Evolutionary conservation across 2,888 invertebrate genomes (phyloP).

Genomic region (Strigamia maritima): DNA sequence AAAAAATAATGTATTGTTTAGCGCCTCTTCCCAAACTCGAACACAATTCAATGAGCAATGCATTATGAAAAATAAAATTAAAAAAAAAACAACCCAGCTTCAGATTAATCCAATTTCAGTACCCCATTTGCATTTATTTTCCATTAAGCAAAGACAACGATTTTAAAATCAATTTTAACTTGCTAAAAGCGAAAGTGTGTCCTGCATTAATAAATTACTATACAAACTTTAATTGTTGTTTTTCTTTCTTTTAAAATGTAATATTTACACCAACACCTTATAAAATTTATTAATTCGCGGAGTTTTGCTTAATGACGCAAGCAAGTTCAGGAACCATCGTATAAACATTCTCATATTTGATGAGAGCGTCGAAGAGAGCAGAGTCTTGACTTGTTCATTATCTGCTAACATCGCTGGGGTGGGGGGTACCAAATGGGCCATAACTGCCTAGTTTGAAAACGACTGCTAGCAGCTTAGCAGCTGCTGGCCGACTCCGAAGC

Average conservation of each 20-base stretch:
- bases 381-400: constrained; percentile 24
- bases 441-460: constrained; percentile 13
- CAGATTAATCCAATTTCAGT: not conserved
- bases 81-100: too few relatives aligned
- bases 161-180: not conserved
- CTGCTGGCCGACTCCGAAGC: constrained; percentile 22
- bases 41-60: not conserved
- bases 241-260: too few relatives aligned
- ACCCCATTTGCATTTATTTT: not conserved
- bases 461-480: constrained; percentile 33
- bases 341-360: not conserved
- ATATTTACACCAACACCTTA: not conserved
- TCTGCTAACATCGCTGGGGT: not conserved
- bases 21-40: not conserved
- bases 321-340: not conserved
- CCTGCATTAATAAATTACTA: too few relatives aligned
- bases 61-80: too few relatives aligned
- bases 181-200: not conserved
- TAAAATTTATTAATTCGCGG: not conserved
- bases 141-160: not conserved
- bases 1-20: not conserved
- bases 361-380: not conserved
- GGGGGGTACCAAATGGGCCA: not conserved
- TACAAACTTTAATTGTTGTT: not conserved
- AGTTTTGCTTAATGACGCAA: not conserved